Conservation (phyloP, 2,888 invertebrate genomes). For the Plutella xylostella region DNA sequence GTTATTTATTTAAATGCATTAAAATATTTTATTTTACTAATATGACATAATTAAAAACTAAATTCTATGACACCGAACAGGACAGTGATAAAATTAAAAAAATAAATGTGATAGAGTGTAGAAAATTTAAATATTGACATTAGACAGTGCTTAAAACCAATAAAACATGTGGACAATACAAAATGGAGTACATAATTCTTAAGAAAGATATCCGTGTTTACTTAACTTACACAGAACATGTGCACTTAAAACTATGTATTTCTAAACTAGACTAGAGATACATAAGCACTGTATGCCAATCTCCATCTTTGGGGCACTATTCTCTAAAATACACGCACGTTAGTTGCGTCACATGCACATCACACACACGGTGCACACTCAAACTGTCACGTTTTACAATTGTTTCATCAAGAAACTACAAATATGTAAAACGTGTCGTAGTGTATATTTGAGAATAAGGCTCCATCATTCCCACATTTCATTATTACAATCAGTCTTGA, state of each 20-base stretch:
- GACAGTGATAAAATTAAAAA: slow-evolving; percentile 22
- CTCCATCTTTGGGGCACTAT: neutral
- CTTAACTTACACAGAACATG: slow-evolving; percentile 10
- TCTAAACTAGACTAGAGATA: slow-evolving; percentile 19
- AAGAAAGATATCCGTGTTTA: neutral
- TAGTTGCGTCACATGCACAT: neutral
- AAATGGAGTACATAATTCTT: neutral
- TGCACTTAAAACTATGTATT: slow-evolving; percentile 15
- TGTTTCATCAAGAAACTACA: no score
- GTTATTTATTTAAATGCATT: slow-evolving; percentile 5
- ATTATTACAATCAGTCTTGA: slow-evolving; percentile 17
- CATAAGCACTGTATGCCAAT: slow-evolving; percentile 4
- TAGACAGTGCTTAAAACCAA: slow-evolving; percentile 45
- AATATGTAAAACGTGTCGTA: neutral
- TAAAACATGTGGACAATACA: slow-evolving; percentile 34
- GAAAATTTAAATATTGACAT: slow-evolving; percentile 47
- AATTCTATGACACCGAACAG: slow-evolving; percentile 14
- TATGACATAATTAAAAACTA: slow-evolving; percentile 1
- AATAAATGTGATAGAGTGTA: slow-evolving; percentile 59
- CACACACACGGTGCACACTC: no score
- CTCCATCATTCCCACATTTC: neutral
- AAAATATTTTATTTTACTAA: slow-evolving; percentile 5
- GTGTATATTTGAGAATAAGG: neutral
- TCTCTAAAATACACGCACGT: neutral
- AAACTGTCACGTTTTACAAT: neutral